A percentile compares a stretch with the other conserved stretches of the same genome.
phyloP scores from a whole-genome alignment of 2,113 vertebrate genomes.

The Albula goreensis region DNA sequence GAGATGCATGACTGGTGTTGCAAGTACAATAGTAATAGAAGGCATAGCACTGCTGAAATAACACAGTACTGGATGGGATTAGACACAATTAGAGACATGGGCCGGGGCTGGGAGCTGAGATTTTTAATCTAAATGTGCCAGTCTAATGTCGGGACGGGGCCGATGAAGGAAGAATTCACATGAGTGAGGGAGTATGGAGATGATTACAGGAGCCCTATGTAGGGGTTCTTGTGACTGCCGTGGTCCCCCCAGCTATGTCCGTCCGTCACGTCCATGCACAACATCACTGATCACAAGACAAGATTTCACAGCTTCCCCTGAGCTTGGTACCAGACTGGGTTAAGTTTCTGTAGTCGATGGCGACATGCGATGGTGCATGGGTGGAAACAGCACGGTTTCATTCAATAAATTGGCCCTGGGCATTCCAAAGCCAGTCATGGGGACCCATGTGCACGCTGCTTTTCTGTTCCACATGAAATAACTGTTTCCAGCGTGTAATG shows the following conservation, averaged over 20 bases:
- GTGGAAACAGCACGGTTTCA: neutral
- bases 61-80: neutral
- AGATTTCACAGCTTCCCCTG: neutral
- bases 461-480: neutral
- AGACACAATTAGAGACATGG: neutral
- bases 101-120: neutral
- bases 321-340: neutral
- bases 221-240: neutral
- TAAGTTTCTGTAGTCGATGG: neutral
- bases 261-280: neutral
- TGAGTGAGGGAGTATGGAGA: no score
- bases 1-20: neutral
- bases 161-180: neutral
- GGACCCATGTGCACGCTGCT: neutral
- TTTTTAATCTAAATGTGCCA: neutral
- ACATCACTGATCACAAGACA: neutral
- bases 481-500: neutral
- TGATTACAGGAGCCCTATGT: neutral
- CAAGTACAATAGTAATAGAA: neutral
- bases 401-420: neutral
- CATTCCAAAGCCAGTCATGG: neutral
- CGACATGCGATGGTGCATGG: neutral
- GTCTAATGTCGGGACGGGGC: neutral
- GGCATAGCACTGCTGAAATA: neutral
- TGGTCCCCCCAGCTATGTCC: neutral